These are phyloP conservation scores for Parauchenoglanis ngamensis DNA, from an alignment of 2,797 vertebrate genomes.

Conservation along the genomic window DNA sequence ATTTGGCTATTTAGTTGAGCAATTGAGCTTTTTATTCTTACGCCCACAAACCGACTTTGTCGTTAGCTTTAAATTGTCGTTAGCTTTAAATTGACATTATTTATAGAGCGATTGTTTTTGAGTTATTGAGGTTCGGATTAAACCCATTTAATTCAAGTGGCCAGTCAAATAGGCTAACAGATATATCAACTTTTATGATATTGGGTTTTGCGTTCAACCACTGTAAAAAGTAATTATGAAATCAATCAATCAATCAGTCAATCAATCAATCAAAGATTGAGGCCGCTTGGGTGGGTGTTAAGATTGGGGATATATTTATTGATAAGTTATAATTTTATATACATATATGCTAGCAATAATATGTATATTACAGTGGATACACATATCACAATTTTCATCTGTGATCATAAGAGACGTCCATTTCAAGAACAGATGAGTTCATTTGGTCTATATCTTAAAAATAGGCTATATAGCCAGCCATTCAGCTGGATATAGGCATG, in stretches of 20 bases:
- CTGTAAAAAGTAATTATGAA: background rate
- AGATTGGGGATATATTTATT: background rate
- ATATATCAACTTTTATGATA: background rate
- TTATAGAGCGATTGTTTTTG: background rate
- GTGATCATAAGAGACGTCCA: conserved; percentile 32
- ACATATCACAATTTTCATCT: conserved; percentile 42
- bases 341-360: background rate
- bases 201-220: background rate
- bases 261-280: background rate
- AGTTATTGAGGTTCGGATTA: background rate
- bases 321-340: background rate
- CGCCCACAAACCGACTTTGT: too few species aligned
- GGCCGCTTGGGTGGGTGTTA: conserved; percentile 15
- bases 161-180: background rate
- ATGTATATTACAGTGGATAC: conserved; percentile 36
- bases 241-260: background rate
- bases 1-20: background rate
- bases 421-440: background rate
- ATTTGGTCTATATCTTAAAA: conserved; percentile 36
- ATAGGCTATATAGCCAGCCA: background rate
- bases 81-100: background rate
- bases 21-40: too few species aligned
- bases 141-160: background rate
- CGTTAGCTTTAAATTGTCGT: too few species aligned
- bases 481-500: conserved; percentile 30